Conservation (phyloP, 2,113 vertebrate species). For the Spea bombifrons region DNA sequence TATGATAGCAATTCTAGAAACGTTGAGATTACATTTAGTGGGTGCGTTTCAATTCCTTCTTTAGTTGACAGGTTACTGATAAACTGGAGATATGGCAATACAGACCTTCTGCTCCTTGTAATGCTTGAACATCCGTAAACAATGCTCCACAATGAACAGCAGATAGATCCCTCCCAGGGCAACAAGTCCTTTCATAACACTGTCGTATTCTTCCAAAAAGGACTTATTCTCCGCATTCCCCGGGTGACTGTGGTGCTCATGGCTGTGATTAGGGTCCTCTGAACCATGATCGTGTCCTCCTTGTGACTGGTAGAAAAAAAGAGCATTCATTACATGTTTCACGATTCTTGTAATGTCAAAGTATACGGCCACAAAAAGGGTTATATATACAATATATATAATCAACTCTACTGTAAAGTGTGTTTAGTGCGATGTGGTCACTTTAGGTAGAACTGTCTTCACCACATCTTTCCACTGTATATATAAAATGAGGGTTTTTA, state of each 20-base stretch:
- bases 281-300: conserved; percentile 70
- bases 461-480: too few species aligned
- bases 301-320: conserved; percentile 72
- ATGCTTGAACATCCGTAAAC: conserved; percentile 92
- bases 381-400: too few species aligned
- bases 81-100: neutral
- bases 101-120: conserved; percentile 83
- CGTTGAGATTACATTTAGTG: too few species aligned
- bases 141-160: conserved; percentile 95
- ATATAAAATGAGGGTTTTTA: too few species aligned
- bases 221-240: conserved; percentile 51
- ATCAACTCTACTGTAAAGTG: too few species aligned
- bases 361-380: too few species aligned
- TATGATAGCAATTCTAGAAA: too few species aligned
- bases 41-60: too few species aligned
- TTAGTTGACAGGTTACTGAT: neutral
- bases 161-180: conserved; percentile 93
- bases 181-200: conserved; percentile 91
- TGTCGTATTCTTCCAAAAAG: conserved; percentile 77
- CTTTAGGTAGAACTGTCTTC: too few species aligned
- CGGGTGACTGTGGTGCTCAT: conserved; percentile 56
- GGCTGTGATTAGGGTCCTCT: conserved; percentile 61
- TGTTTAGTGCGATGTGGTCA: too few species aligned
- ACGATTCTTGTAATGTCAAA: too few species aligned
- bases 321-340: neutral